Percentiles rank a stretch among this genome's conserved stretches.
phyloP scores from a whole-genome alignment of 2,113 vertebrate genomes.

The Clarias macrocephalus region DNA sequence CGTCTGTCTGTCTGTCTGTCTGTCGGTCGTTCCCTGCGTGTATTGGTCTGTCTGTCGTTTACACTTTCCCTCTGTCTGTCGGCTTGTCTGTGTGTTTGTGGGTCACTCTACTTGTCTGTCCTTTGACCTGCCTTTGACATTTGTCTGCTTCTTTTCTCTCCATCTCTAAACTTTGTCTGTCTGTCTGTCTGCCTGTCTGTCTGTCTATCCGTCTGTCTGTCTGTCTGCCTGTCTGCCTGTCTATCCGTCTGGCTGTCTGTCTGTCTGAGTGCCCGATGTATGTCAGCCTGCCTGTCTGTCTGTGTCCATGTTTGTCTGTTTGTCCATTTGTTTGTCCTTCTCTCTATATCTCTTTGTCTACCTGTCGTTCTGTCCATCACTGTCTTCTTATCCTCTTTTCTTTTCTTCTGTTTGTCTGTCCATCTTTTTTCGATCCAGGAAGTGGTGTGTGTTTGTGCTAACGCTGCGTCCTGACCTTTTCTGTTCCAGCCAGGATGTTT shows the following conservation, averaged over 20 bases:
- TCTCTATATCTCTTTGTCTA: not conserved
- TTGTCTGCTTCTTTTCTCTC: no score
- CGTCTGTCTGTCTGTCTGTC: not conserved
- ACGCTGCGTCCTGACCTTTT: not conserved
- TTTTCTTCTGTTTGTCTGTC: no score
- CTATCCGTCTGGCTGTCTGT: not conserved
- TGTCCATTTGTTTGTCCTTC: not conserved
- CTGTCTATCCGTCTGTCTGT: not conserved
- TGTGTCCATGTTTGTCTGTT: not conserved
- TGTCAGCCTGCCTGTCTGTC: not conserved
- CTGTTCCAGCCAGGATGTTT: not conserved
- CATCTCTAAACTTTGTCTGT: not conserved
- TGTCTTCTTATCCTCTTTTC: no score
- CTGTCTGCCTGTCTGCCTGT: not conserved
- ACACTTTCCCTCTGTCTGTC: not conserved
- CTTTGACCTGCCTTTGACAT: not conserved
- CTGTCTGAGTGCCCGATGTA: no score
- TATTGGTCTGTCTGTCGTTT: not conserved
- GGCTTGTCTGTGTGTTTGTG: fast-evolving
- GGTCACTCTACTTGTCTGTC: not conserved
- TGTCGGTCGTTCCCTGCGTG: no score
- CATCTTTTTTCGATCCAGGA: no score
- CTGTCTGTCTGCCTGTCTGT: not conserved
- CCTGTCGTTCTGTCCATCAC: no score
- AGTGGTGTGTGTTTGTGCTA: not conserved